phyloP scores from a whole-genome alignment of 35 echinoderm and acorn worm genomes.

The Heliocidaris tuberculata region DNA sequence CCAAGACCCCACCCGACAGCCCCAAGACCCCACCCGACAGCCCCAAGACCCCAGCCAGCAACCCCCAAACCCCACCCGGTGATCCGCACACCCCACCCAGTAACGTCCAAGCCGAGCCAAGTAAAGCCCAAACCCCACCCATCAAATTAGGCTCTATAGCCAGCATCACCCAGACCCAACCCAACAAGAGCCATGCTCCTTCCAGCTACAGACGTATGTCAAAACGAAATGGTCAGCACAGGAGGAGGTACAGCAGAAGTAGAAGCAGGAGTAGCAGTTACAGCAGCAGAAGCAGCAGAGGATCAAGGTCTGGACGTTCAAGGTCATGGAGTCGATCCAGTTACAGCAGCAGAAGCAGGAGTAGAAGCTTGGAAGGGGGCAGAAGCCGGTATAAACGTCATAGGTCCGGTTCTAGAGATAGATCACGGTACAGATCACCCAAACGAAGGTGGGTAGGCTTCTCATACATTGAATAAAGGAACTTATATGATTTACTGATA shows the following conservation, averaged over 20 bases:
- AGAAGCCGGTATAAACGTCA: not conserved
- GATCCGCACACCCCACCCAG: not conserved
- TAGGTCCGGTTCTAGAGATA: not conserved
- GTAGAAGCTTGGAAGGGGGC: not conserved
- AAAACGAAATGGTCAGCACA: not conserved
- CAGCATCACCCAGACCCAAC: not conserved
- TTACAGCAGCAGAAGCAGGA: slow-evolving; percentile 40
- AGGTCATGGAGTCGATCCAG: slow-evolving; percentile 20
- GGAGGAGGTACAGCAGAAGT: not conserved
- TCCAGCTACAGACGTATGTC: not conserved
- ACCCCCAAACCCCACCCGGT: not conserved
- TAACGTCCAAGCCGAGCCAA: not conserved
- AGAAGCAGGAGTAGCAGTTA: not conserved
- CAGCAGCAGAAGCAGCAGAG: slow-evolving; percentile 28
- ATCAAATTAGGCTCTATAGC: not conserved
- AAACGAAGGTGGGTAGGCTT: not conserved
- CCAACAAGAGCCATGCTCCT: not conserved
- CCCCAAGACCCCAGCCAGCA: not conserved
- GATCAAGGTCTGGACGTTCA: not conserved
- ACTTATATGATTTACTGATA: not conserved
- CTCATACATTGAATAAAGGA: not conserved
- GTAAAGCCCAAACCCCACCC: not conserved
- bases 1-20: not conserved
- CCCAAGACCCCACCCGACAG: not conserved
- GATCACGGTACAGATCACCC: not conserved